Conservation (phyloP, 1,140 invertebrate genomes). For the Drosophila yakuba region DNA sequence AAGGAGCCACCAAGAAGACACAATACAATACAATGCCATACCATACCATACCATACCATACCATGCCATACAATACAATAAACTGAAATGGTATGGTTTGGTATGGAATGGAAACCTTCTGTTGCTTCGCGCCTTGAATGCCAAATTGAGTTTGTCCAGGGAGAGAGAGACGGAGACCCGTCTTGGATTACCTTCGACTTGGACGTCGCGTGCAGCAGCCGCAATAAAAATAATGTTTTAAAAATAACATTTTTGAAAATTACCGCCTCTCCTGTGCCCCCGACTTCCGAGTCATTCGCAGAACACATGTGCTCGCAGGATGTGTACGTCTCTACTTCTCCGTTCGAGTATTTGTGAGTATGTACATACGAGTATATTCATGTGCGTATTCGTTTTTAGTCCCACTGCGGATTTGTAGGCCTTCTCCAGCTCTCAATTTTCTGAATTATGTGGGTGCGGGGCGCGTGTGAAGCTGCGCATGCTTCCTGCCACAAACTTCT, state of each 20-base stretch:
- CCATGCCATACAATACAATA: conserved; percentile 7
- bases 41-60: neutral
- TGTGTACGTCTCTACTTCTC: neutral
- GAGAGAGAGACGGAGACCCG: neutral
- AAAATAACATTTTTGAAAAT: conserved; percentile 68
- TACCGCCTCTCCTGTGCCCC: conserved; percentile 6
- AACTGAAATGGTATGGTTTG: conserved; percentile 10
- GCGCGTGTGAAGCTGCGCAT: conserved; percentile 75
- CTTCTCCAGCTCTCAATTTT: conserved; percentile 22
- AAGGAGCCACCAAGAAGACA: neutral
- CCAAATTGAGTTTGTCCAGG: conserved; percentile 40
- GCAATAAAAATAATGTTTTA: conserved; percentile 80
- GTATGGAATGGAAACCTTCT: conserved; percentile 21
- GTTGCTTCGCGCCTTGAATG: conserved; percentile 61
- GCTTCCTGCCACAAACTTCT: conserved; percentile 57
- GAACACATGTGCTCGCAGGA: conserved; percentile 43
- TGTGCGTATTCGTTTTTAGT: neutral
- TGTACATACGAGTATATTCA: too few relatives aligned
- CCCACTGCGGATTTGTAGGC: conserved; percentile 20
- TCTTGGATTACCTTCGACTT: conserved; percentile 7
- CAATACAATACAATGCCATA: conserved; percentile 6
- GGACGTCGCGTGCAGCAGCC: conserved; percentile 61
- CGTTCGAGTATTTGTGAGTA: too few relatives aligned
- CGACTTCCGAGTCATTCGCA: conserved; percentile 33
- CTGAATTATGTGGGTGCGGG: conserved; percentile 37